These are phyloP conservation scores for Colius striatus DNA, from an alignment of 2,113 vertebrate species.

Conservation along the genomic window DNA sequence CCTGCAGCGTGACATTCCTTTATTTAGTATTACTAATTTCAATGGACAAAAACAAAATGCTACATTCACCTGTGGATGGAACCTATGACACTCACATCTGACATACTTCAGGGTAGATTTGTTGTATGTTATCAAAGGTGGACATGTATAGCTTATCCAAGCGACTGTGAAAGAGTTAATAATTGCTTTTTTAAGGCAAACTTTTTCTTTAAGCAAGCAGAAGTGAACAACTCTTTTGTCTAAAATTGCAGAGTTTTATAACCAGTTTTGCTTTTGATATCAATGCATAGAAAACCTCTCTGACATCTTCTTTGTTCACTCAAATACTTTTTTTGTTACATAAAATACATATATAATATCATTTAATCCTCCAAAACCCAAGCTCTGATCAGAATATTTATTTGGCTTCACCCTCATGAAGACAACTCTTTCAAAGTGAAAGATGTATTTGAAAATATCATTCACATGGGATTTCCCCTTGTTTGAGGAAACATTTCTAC, in stretches of 20 bases:
- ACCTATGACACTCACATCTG: not conserved
- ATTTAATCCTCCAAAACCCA: not conserved
- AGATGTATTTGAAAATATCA: not conserved
- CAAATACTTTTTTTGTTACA: not conserved
- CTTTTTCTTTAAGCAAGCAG: not conserved
- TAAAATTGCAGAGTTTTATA: slow-evolving; percentile 27
- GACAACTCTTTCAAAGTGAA: not conserved
- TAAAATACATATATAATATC: not conserved
- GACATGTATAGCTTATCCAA: not conserved
- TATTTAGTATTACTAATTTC: not conserved
- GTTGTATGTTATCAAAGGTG: not conserved
- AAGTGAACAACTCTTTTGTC: slow-evolving; percentile 8
- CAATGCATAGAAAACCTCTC: not conserved
- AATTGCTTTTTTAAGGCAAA: not conserved
- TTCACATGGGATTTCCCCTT: not conserved
- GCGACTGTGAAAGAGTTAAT: not conserved
- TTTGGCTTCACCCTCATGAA: not conserved
- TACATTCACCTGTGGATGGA: not conserved
- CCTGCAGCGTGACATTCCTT: not conserved
- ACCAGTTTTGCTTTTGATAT: not conserved
- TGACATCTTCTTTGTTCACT: not conserved
- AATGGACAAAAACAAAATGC: not conserved
- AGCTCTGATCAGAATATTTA: not conserved
- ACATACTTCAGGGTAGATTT: not conserved
- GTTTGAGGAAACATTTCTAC: not conserved